A percentile compares a stretch with the other conserved stretches of the same genome.
Evolutionary conservation across 2,797 vertebrate genomes (phyloP).

Genomic region (Pseudotriccus pelzelni): DNA sequence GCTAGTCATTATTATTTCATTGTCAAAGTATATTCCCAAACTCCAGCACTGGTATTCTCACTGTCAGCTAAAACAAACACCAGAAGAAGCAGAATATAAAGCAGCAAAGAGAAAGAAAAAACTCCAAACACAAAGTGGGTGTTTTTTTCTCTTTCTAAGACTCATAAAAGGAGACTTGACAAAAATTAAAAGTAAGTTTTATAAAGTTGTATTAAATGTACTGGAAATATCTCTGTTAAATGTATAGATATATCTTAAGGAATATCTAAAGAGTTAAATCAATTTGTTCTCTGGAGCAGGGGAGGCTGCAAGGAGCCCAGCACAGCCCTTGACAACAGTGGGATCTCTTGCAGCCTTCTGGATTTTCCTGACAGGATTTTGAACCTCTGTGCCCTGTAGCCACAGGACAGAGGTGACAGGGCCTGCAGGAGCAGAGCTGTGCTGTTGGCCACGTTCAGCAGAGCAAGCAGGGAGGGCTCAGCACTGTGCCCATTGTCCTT

Average conservation of each 20-base stretch:
- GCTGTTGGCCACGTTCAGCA: background rate
- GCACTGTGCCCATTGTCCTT: background rate
- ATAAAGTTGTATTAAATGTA: background rate
- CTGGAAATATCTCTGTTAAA: background rate
- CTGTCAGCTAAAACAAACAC: background rate
- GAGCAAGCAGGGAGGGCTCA: background rate
- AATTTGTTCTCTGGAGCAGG: background rate
- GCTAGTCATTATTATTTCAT: background rate
- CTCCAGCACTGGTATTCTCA: background rate
- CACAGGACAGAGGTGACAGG: background rate
- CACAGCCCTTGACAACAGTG: background rate
- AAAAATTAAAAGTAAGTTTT: background rate
- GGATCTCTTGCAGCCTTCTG: background rate
- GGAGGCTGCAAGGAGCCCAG: background rate
- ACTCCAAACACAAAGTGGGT: fast-evolving
- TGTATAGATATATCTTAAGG: background rate
- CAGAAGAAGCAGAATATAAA: background rate
- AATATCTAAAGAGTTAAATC: background rate
- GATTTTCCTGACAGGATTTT: background rate
- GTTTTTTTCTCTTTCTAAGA: background rate
- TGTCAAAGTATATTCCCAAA: background rate
- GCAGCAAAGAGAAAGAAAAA: background rate
- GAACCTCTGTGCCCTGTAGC: background rate
- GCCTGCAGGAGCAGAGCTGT: background rate
- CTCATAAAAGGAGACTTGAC: background rate